Evolutionary conservation across 2,797 vertebrate species (phyloP).

Genomic region (Mormyrops attenuatus): DNA sequence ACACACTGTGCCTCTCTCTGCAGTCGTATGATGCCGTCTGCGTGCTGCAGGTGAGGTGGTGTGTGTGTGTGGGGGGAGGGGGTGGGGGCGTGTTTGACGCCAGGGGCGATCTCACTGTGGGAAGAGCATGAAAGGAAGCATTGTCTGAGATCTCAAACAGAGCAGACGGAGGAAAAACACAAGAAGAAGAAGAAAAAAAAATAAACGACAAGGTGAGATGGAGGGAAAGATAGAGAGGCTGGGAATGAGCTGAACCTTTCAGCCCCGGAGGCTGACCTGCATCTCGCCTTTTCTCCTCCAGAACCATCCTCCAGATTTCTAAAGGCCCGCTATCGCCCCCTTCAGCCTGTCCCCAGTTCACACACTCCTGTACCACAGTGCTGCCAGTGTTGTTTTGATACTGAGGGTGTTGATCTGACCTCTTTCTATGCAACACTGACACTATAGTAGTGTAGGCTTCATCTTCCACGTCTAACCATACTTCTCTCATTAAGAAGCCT

Average conservation of each 20-base stretch:
- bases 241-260: background rate
- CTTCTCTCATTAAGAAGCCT: background rate
- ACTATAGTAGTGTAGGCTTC: background rate
- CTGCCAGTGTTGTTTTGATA: background rate
- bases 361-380: background rate
- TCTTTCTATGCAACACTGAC: background rate
- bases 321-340: background rate
- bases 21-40: background rate
- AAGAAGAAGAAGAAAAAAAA: background rate
- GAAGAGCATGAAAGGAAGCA: background rate
- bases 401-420: background rate
- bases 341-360: background rate
- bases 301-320: background rate
- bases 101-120: background rate
- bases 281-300: background rate
- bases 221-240: background rate
- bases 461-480: background rate
- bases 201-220: background rate
- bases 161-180: background rate
- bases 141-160: background rate
- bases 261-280: background rate
- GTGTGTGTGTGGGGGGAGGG: background rate
- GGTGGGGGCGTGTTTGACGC: background rate
- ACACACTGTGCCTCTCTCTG: background rate
- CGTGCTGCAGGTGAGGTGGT: background rate